phyloP scores from a whole-genome alignment of 1,140 invertebrate species.

The Neodiprion lecontei region DNA sequence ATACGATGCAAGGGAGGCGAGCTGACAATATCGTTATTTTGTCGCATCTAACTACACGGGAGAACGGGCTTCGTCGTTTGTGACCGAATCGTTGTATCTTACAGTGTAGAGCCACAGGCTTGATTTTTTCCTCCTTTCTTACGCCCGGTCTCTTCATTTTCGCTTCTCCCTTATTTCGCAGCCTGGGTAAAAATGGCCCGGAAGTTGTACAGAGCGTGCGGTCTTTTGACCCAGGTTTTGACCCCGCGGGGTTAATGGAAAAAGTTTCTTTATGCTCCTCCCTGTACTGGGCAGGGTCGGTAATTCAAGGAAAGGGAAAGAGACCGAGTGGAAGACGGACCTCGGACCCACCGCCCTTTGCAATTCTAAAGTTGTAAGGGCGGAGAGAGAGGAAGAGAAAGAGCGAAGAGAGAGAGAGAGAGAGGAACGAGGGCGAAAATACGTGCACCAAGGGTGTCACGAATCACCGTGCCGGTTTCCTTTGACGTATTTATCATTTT shows the following conservation, averaged over 20 bases:
- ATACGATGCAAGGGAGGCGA: no score
- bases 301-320: not conserved
- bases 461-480: not conserved
- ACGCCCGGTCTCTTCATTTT: not conserved
- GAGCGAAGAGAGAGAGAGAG: not conserved
- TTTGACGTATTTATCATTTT: not conserved
- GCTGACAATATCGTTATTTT: no score
- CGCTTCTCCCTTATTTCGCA: not conserved
- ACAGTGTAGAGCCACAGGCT: no score
- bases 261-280: not conserved
- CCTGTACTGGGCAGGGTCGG: not conserved
- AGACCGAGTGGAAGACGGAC: not conserved
- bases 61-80: no score
- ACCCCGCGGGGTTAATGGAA: not conserved
- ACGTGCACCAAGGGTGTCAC: not conserved
- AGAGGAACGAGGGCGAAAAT: not conserved
- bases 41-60: no score
- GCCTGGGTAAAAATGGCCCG: not conserved
- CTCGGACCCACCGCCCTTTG: not conserved
- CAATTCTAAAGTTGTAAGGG: not conserved
- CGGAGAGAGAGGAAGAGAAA: slow-evolving; percentile 4
- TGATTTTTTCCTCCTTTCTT: not conserved
- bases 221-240: not conserved
- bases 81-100: no score
- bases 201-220: not conserved